Base-by-base conservation (phyloP, 2,113 vertebrate species). In the Tylochromis polylepis region DNA sequence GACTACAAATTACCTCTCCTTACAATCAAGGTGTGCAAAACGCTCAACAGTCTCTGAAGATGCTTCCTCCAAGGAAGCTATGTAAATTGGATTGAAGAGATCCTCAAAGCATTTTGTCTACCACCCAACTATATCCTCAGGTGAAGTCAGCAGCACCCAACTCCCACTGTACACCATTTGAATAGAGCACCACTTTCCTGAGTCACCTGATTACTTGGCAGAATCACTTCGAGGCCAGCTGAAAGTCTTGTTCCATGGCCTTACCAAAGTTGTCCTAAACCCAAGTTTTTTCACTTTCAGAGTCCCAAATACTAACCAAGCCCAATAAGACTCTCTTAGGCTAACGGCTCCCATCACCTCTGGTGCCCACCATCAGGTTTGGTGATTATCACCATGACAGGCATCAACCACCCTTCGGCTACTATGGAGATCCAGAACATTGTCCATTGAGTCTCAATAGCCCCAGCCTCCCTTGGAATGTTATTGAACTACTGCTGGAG, bases 21-120 rank as follows among this genome's bases (percentile, higher is more conserved):
- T 65, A 65, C 31, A 65, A 65, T 65, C 31, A 36, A 65, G 60
- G 6, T 65, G 31, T 65, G 60, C 31, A 65, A 18, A n/a, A 65
- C 7, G 1, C 60, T 36, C 60, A 65, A 65, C 31, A 36, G 18
- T 65, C 31, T 8, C 31, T 65, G 4, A 36, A 65, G 60, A 65
- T 0, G 18, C 11, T 65, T 65, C 31, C 11, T 65, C 11, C 60
- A n/a, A 36, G 31, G 60, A 65, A 65, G 18, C 5, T 65, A n/a
- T 31, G 6, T 65, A 65, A 65, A 65, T n/a, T 18, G 1, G 31
- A 18, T 65, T 65, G n/a, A n/a, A 1, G 0, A 1, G 31, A 65
- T 65, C 6, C 60, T 65, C 18, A 0, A 36, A 36, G 59, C 18
- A 62, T 62, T 62, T 36, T 0, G 3, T 62, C 59, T 12, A 36